A percentile compares a stretch with the other conserved stretches of the same genome.
Conservation (phyloP, 2,797 vertebrate genomes). For the Propithecus deckenii region DNA sequence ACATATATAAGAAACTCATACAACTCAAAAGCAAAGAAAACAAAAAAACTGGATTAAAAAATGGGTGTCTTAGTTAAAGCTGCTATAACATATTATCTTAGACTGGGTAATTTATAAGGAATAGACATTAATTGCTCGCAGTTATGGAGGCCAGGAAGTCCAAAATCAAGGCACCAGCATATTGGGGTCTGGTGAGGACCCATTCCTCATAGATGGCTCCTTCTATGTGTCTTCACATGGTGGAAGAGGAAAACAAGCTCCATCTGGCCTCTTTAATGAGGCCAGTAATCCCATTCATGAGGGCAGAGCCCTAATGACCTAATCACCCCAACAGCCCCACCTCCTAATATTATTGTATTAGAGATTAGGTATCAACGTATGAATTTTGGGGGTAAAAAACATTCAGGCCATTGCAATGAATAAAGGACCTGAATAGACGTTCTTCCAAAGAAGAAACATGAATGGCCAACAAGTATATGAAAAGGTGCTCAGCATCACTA, state of each 20-base stretch:
- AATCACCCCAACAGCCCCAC: neutral
- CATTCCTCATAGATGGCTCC: neutral
- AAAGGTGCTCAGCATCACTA: neutral
- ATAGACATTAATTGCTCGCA: neutral
- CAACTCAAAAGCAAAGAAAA: neutral
- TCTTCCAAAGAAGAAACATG: neutral
- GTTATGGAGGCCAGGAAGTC: neutral
- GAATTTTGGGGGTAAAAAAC: neutral
- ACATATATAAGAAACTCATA: neutral
- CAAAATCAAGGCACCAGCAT: neutral
- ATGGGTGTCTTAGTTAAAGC: neutral
- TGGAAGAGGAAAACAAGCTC: neutral
- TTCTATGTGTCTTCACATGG: neutral
- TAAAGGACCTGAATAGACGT: neutral
- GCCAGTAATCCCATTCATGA: neutral
- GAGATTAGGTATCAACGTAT: neutral
- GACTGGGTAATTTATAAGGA: neutral
- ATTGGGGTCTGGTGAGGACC: neutral
- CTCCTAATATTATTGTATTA: neutral
- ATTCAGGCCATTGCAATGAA: neutral
- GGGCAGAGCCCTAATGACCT: neutral
- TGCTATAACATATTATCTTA: neutral
- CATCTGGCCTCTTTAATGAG: neutral
- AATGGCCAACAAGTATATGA: neutral
- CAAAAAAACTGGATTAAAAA: neutral